Base-by-base conservation (phyloP, 1,140 invertebrate genomes). In the Pantala flavescens region DNA sequence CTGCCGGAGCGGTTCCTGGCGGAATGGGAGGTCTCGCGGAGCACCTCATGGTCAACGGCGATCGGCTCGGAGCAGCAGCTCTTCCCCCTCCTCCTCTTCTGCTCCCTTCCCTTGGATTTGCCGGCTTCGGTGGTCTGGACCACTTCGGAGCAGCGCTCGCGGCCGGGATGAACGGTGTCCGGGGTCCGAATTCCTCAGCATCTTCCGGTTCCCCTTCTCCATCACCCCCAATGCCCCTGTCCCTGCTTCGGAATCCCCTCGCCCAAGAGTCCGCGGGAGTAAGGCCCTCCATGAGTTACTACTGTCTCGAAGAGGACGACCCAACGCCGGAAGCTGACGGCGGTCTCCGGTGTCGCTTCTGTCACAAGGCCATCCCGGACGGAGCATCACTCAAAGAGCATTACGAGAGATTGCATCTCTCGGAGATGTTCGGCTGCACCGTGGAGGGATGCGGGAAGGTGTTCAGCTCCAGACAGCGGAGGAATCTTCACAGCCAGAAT, bases 381-480 rank as follows among this genome's bases (percentile, higher is more conserved):
- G 82, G 86, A 23, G 78, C 83, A 2, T 84, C 85, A 21, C 82
- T 91, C 72, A 90, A 90, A 79, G 85, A 89, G 76, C 91, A 92
- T 84, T 88, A 86, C 82, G 87, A 89, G 78, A 85, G 84, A 63
- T 79, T 85, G 49, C 92, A 95, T 80, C 79, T 90, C 72, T 82
- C 87, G 9, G 90, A 92, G 81, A 89, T 93, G 89, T 91, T 90
- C 82, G 88, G 89, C 80, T 93, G 92, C 84, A 91, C 90, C 23
- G 88, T 92, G 43, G 86, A 88, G 75, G 91, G 91, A 63, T 93
- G 92, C 83, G 88, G 88, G n/a, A 91, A 92, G 86, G 88, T 93
- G 78, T 94, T 94, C 81, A 89, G 90, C 76, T 92, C 91, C 49
- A 81, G 90, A 24, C 88, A 90, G 70, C 90, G 90, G 74, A 84